Conservation (phyloP, 2,888 invertebrate species). For the Eupithecia insigniata region DNA sequence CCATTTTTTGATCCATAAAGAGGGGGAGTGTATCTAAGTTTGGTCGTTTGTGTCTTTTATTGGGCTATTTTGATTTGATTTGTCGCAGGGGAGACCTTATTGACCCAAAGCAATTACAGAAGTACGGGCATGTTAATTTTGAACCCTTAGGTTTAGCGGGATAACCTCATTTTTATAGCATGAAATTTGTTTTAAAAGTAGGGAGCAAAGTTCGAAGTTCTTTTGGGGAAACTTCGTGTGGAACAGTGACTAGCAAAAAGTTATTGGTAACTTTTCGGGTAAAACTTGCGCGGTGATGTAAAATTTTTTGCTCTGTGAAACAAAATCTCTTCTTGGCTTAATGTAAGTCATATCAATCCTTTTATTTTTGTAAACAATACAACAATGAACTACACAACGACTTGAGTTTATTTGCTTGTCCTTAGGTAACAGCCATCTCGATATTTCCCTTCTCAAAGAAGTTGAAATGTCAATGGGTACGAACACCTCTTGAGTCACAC, state of each 20-base stretch:
- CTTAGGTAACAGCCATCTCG: conserved; percentile 4
- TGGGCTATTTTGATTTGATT: conserved; percentile 67
- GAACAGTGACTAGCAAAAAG: conserved; percentile 18
- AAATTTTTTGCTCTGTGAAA: background rate
- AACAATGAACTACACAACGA: background rate
- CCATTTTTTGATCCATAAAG: conserved; percentile 67
- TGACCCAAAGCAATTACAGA: conserved; percentile 45
- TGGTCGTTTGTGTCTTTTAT: conserved; percentile 65
- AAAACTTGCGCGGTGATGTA: background rate
- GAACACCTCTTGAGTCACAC: conserved; percentile 53
- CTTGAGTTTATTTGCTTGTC: background rate
- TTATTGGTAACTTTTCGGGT: conserved; percentile 4
- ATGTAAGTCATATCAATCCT: background rate
- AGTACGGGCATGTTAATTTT: conserved; percentile 42
- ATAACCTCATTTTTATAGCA: conserved; percentile 15
- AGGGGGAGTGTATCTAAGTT: conserved; percentile 62
- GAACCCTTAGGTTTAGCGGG: conserved; percentile 33
- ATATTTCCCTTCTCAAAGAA: conserved; percentile 35
- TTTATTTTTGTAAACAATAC: background rate
- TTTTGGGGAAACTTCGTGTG: conserved; percentile 5
- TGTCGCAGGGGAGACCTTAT: conserved; percentile 52
- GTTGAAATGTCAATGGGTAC: conserved; percentile 52
- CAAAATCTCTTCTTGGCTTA: background rate
- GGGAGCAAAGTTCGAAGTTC: conserved; percentile 6
- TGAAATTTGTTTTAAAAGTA: conserved; percentile 13